These are phyloP conservation scores for Parazoanthus darwini DNA, from an alignment of 92 coral and sea anemone species.

Conservation along the genomic window DNA sequence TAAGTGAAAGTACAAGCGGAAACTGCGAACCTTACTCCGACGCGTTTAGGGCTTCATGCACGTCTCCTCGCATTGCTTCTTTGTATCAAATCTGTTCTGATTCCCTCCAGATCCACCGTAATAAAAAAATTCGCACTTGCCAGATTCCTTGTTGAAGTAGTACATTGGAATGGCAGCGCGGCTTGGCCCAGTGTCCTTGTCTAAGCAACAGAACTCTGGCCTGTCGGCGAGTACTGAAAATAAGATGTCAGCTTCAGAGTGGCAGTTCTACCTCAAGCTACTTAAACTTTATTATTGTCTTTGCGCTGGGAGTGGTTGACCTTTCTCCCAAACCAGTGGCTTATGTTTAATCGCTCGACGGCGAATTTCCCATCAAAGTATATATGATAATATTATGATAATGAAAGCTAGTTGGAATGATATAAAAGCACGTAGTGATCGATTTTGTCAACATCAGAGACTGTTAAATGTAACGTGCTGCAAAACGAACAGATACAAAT, in stretches of 20 bases:
- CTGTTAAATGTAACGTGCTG: no score
- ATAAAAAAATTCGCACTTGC: conserved; percentile 29
- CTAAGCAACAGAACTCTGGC: not conserved
- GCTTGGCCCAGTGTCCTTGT: not conserved
- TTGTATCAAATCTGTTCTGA: conserved; percentile 20
- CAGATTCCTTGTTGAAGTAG: conserved; percentile 24
- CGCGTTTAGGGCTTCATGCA: not conserved
- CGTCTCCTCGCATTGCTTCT: conserved; percentile 32
- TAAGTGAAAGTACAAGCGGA: no score
- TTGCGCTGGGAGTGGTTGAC: no score
- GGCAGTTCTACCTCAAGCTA: not conserved
- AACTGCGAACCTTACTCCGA: not conserved
- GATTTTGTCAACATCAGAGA: no score
- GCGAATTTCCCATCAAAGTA: no score
- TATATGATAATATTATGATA: no score
- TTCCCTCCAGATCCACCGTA: conserved; percentile 38
- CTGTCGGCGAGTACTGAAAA: not conserved
- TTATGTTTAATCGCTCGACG: no score
- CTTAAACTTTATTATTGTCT: no score
- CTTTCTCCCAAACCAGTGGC: no score
- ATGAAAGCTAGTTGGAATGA: no score
- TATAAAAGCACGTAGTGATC: no score
- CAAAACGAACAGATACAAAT: no score
- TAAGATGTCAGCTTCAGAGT: not conserved
- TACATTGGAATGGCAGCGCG: conserved; percentile 41